Conservation (phyloP, 2,113 vertebrate genomes). For the Alligator sinensis region DNA sequence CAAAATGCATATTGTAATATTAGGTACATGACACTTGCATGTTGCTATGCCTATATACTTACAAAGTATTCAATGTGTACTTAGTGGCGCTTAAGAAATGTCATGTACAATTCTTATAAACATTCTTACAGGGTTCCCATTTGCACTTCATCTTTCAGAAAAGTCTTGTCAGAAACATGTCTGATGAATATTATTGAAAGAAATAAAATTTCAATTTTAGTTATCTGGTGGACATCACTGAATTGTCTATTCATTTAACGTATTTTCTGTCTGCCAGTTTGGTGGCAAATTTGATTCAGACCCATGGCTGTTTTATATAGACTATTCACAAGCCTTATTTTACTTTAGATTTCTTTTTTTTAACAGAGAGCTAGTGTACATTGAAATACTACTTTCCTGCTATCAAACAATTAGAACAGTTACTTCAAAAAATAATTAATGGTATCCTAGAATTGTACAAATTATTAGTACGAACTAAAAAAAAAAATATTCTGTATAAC, state of each 20-base stretch:
- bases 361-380: background rate
- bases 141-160: slow-evolving; percentile 83
- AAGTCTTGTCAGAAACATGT: slow-evolving; percentile 84
- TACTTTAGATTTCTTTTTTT: slow-evolving; percentile 3
- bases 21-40: slow-evolving; percentile 88
- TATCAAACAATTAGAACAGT: background rate
- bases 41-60: slow-evolving; percentile 87
- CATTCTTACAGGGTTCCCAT: slow-evolving; percentile 86
- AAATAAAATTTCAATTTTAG: slow-evolving; percentile 86
- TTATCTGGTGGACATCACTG: slow-evolving; percentile 84
- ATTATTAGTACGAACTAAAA: background rate
- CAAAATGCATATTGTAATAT: slow-evolving; percentile 89
- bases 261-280: slow-evolving; percentile 38
- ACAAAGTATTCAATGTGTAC: slow-evolving; percentile 88
- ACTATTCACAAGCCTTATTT: slow-evolving; percentile 51
- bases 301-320: slow-evolving; percentile 36
- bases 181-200: slow-evolving; percentile 81
- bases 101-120: slow-evolving; percentile 84
- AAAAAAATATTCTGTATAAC: background rate
- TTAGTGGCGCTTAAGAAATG: slow-evolving; percentile 83
- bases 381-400: background rate
- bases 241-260: slow-evolving; percentile 83
- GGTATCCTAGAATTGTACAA: background rate
- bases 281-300: slow-evolving; percentile 48
- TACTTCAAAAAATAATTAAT: background rate